These are phyloP conservation scores for Eumaeus atala DNA, from an alignment of 1,140 invertebrate species.

Conservation along the genomic window DNA sequence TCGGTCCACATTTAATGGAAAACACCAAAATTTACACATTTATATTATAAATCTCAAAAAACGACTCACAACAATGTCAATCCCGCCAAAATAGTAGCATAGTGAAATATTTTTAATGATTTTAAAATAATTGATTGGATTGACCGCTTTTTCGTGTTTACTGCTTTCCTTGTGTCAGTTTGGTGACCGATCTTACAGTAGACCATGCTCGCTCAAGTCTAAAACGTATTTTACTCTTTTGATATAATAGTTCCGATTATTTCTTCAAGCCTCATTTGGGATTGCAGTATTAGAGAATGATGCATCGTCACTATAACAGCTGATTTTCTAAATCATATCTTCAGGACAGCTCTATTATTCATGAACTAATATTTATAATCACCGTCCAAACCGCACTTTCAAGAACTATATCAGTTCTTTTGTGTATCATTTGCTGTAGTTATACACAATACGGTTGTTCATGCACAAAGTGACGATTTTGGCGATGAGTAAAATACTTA, in stretches of 20 bases:
- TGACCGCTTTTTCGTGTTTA: conserved; percentile 76
- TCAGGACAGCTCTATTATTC: conserved; percentile 73
- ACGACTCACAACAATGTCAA: conserved; percentile 63
- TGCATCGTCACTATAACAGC: conserved; percentile 74
- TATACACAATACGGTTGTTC: background rate
- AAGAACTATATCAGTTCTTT: background rate
- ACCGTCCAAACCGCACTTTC: conserved; percentile 59
- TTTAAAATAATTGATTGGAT: conserved; percentile 73
- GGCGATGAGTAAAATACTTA: conserved; percentile 16
- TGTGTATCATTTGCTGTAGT: background rate
- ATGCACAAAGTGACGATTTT: conserved; percentile 3
- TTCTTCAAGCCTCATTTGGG: conserved; percentile 72
- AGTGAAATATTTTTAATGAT: conserved; percentile 49
- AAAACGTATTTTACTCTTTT: conserved; percentile 68
- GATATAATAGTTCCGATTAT: conserved; percentile 68
- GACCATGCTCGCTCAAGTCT: conserved; percentile 73
- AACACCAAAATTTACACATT: conserved; percentile 12
- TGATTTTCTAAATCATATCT: conserved; percentile 71
- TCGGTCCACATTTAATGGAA: conserved; percentile 9
- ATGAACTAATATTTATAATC: conserved; percentile 61
- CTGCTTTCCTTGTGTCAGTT: conserved; percentile 76
- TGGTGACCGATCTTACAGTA: conserved; percentile 73
- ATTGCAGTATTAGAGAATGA: conserved; percentile 73
- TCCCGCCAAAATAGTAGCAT: conserved; percentile 42
- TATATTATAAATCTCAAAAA: conserved; percentile 62